phyloP scores from a whole-genome alignment of 2,888 invertebrate genomes.

The Aproaerema taeniolella region DNA sequence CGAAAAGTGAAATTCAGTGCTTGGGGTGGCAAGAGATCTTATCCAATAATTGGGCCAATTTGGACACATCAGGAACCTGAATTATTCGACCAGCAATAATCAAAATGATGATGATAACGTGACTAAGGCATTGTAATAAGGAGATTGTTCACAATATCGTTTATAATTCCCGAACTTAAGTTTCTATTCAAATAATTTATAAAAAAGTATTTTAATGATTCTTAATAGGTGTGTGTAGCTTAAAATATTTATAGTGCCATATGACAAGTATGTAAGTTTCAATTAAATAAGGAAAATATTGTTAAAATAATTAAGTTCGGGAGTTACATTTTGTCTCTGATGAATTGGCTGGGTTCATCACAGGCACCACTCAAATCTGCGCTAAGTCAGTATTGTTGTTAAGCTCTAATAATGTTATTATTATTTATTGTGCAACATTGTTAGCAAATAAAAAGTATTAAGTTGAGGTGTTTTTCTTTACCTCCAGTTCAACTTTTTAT shows the following conservation, averaged over 20 bases:
- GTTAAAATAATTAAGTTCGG: conserved; percentile 30
- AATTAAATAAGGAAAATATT: conserved; percentile 23
- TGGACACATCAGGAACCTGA: conserved; percentile 55
- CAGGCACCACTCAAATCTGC: conserved; percentile 26
- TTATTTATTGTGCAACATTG: conserved; percentile 27
- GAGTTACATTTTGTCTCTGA: conserved; percentile 34
- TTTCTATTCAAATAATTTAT: background rate
- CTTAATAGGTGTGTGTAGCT: background rate
- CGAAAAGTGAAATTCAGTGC: conserved; percentile 68
- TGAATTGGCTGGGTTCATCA: conserved; percentile 50
- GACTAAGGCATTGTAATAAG: conserved; percentile 34
- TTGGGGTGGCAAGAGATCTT: conserved; percentile 67
- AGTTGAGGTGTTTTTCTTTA: conserved; percentile 11
- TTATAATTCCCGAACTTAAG: conserved; percentile 30
- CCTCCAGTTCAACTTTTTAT: no score
- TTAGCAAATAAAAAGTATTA: conserved; percentile 19
- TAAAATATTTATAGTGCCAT: conserved; percentile 8
- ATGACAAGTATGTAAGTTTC: conserved; percentile 37
- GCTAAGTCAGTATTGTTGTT: conserved; percentile 24
- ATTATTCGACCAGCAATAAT: conserved; percentile 48
- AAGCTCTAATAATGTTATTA: conserved; percentile 23
- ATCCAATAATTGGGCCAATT: conserved; percentile 68
- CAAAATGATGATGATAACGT: conserved; percentile 28
- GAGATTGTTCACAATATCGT: conserved; percentile 18
- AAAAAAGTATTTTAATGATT: background rate